Evolutionary conservation across 2,888 invertebrate genomes (phyloP).

Genomic region (Sympetrum striolatum): DNA sequence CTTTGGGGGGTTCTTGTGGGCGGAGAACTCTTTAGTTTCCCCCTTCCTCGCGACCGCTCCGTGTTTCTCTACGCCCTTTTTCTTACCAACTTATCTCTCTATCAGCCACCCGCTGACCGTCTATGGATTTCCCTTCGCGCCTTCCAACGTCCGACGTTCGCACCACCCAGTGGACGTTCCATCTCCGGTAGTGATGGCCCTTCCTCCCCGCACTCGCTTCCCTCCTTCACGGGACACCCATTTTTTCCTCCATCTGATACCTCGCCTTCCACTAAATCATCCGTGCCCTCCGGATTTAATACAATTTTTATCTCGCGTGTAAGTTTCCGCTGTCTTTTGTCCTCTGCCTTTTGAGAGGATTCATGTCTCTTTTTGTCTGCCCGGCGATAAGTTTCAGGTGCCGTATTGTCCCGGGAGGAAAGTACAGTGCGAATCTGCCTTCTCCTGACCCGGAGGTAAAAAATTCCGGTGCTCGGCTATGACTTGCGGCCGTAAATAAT

Average conservation of each 20-base stretch:
- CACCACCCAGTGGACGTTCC: slow-evolving; percentile 8
- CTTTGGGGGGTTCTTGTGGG: background rate
- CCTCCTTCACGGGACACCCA: background rate
- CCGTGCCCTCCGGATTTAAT: slow-evolving; percentile 3
- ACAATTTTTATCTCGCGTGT: slow-evolving; percentile 42
- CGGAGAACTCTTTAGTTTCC: background rate
- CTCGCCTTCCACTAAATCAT: slow-evolving; percentile 30
- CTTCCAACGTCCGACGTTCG: background rate
- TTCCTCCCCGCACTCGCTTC: background rate
- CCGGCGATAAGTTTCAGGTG: slow-evolving; percentile 19
- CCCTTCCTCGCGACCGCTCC: background rate
- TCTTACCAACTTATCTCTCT: slow-evolving; percentile 38
- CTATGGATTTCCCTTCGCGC: slow-evolving; percentile 22
- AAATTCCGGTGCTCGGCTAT: background rate
- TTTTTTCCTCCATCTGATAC: background rate
- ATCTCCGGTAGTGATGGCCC: background rate
- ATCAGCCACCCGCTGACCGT: slow-evolving; percentile 36
- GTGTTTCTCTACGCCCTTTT: slow-evolving; percentile 18
- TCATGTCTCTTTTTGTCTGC: slow-evolving; percentile 29
- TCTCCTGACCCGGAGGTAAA: background rate
- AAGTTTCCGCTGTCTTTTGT: background rate
- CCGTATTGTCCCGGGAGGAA: slow-evolving; percentile 15
- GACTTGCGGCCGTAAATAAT: background rate
- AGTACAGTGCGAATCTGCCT: background rate
- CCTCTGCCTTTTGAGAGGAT: slow-evolving; percentile 13